Evolutionary conservation across 1,140 invertebrate genomes (phyloP).

Genomic region (Lordiphosa stackelbergi): DNA sequence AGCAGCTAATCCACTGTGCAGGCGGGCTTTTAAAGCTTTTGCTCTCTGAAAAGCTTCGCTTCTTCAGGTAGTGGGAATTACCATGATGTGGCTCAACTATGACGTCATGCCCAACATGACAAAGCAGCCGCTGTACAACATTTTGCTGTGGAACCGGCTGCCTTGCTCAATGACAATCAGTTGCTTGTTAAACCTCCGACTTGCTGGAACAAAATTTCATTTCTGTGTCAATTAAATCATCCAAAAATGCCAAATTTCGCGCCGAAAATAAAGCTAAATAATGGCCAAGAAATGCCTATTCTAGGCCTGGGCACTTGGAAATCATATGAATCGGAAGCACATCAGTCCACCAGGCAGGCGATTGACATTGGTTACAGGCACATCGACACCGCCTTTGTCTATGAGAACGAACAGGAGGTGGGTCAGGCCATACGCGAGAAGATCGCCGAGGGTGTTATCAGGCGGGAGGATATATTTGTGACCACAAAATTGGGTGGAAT

Average conservation of each 20-base stretch:
- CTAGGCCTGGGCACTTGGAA: constrained; percentile 87
- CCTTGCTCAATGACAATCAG: constrained; percentile 14
- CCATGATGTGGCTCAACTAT: no score
- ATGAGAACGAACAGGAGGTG: constrained; percentile 86
- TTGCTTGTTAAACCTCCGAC: constrained; percentile 43
- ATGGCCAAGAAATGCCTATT: constrained; percentile 82
- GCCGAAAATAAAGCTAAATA: constrained; percentile 79
- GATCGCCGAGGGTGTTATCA: constrained; percentile 82
- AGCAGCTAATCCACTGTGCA: no score
- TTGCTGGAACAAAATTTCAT: constrained; percentile 38
- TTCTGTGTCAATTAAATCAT: constrained; percentile 18
- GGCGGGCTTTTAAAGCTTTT: not conserved
- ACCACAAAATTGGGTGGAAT: constrained; percentile 81
- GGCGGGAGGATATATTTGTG: constrained; percentile 83
- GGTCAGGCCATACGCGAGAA: constrained; percentile 84
- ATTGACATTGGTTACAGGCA: constrained; percentile 86
- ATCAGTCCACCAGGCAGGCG: constrained; percentile 81
- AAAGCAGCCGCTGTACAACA: no score
- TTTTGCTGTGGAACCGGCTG: no score
- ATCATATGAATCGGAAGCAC: constrained; percentile 80
- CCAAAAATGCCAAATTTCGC: constrained; percentile 62
- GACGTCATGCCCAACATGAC: no score
- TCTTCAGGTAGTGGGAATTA: no score
- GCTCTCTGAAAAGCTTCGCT: no score
- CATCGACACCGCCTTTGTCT: constrained; percentile 88